phyloP scores from a whole-genome alignment of 2,888 invertebrate genomes.

The Ditula angustiorana region DNA sequence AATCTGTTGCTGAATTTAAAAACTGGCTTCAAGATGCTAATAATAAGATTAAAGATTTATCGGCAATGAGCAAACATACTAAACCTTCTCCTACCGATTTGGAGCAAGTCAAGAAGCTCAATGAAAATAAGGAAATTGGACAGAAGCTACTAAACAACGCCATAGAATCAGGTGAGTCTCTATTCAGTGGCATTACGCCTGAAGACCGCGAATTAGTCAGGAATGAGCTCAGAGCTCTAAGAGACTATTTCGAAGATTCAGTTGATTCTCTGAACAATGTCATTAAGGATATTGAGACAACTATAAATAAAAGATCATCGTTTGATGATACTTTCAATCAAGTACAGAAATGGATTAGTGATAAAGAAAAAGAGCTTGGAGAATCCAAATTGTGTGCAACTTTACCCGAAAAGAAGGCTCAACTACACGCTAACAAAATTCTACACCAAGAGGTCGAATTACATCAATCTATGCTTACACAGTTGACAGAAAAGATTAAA shows the following conservation, averaged over 20 bases:
- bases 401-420: conserved; percentile 95
- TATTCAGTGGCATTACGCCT: conserved; percentile 94
- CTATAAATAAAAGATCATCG: conserved; percentile 95
- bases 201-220: conserved; percentile 95
- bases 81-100: conserved; percentile 92
- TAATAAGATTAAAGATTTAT: conserved; percentile 89
- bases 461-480: conserved; percentile 93
- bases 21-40: conserved; percentile 92
- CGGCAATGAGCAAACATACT: conserved; percentile 89
- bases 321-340: conserved; percentile 97
- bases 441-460: conserved; percentile 94
- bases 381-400: conserved; percentile 91
- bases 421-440: conserved; percentile 92
- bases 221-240: conserved; percentile 91
- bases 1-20: conserved; percentile 88
- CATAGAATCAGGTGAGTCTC: conserved; percentile 94
- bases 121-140: conserved; percentile 91
- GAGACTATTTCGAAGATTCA: conserved; percentile 93
- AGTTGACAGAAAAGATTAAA: conserved; percentile 93
- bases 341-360: conserved; percentile 94
- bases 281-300: conserved; percentile 94
- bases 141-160: conserved; percentile 91
- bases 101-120: conserved; percentile 90
- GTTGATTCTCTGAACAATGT: conserved; percentile 93
- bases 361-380: conserved; percentile 90